Evolutionary conservation across 2,797 vertebrate genomes (phyloP).

Genomic region (Phrynocephalus guinanensis): DNA sequence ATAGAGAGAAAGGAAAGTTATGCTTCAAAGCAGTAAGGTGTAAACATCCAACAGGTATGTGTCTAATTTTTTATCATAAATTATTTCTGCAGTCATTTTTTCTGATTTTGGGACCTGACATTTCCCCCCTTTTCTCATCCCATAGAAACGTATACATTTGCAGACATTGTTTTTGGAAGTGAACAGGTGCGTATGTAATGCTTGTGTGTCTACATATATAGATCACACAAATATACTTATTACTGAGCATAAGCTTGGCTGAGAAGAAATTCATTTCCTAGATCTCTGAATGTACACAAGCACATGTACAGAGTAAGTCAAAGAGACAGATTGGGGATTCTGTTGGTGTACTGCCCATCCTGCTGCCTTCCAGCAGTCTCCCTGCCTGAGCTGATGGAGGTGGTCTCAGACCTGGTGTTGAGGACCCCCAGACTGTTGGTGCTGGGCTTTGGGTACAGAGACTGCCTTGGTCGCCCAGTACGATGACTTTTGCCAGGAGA

Average conservation of each 20-base stretch:
- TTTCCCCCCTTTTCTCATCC: constrained; percentile 58
- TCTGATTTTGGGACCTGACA: constrained; percentile 39
- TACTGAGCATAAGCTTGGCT: background rate
- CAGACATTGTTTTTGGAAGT: constrained; percentile 92
- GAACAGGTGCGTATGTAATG: constrained; percentile 85
- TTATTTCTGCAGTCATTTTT: constrained; percentile 8
- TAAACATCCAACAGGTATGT: constrained; percentile 84
- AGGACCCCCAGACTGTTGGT: no score
- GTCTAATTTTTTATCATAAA: constrained; percentile 18
- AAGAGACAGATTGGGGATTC: background rate
- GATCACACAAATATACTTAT: constrained; percentile 6
- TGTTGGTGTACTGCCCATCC: no score
- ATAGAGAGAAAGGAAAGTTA: constrained; percentile 91
- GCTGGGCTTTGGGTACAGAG: no score
- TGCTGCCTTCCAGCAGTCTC: no score
- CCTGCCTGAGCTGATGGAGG: no score
- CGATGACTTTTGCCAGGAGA: no score
- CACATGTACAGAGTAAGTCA: background rate
- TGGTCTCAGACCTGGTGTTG: no score
- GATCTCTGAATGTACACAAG: background rate
- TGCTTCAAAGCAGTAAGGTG: constrained; percentile 91
- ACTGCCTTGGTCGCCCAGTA: no score
- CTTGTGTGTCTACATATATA: background rate
- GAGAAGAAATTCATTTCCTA: background rate
- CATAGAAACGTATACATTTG: constrained; percentile 87